Evolutionary conservation across 1,140 invertebrate species (phyloP), one percentile per base, ranked within the genome.

Genomic region (Steinernema khuongi): DNA sequence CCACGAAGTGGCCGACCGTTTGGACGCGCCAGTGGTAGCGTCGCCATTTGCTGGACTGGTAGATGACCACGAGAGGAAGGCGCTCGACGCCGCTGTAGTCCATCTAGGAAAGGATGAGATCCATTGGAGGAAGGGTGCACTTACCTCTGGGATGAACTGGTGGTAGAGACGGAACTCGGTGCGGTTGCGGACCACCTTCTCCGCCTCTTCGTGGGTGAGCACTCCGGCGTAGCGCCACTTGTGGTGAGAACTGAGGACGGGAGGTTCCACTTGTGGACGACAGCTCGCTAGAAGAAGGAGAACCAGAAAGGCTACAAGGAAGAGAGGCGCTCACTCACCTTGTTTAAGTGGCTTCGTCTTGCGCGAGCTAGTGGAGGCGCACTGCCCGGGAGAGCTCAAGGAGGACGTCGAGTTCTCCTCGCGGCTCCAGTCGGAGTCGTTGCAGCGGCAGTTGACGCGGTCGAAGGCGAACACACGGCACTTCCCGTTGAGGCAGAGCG

Each of bases 31-130:
- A 60, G 50, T 60, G 50, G 50, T 14, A 60, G 50, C 14, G 14
- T 14, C 50, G 50, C 50, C 26, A n/a, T 22, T 60, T 60, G 4
- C 14, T n/a, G 14, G 50, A 60, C 26, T 60, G 50, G 50, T 60
- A 60, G 7, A 60, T 22, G 14, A 60, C 50, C 14, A 22, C 50
- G 14, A 60, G 19, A 7, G 50, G 50, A 26, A 60, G 50, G 50
- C 50, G 50, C 50, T 60, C 50, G 11, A 60, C 50, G 50, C 50
- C 50, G 50, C 11, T 60, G 50, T 60, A 60, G 50, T 60, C 50
- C 50, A 60, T 60, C 50, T 60, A 22, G 4, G 26, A 60, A n/a
- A 7, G 50, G 14, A 22, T 7, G 36, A 41, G n/a, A 7, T 7
- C n/a, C 36, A n/a, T n/a, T n/a, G n/a, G n/a, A n/a, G n/a, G n/a